Evolutionary conservation across 2,797 vertebrate species (phyloP).

Genomic region (Urocyon cinereoargenteus): DNA sequence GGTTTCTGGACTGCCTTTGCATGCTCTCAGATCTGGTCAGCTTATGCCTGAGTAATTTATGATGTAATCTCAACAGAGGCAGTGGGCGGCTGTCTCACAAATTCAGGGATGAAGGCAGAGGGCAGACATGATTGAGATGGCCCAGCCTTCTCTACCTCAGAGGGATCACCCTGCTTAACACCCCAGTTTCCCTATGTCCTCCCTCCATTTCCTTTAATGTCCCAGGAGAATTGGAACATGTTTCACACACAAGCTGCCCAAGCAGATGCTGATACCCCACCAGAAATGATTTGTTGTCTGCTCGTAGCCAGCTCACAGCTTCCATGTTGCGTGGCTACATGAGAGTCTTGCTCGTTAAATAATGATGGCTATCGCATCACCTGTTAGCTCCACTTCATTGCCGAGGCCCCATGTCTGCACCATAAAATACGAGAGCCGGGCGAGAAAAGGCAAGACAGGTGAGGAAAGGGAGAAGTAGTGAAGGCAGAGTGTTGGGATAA

Average conservation of each 20-base stretch:
- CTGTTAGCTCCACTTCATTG: neutral
- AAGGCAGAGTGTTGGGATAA: fast-evolving
- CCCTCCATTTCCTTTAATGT: slow-evolving; percentile 51
- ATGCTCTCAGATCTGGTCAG: slow-evolving; percentile 51
- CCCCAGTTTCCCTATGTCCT: slow-evolving; percentile 63
- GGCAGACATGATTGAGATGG: slow-evolving; percentile 72
- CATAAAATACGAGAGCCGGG: slow-evolving; percentile 72
- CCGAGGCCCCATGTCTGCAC: fast-evolving
- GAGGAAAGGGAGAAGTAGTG: neutral
- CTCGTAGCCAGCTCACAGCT: neutral
- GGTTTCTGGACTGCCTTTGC: slow-evolving; percentile 49
- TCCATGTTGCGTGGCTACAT: fast-evolving
- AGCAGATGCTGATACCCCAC: neutral
- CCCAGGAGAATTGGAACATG: neutral
- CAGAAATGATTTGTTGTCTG: neutral
- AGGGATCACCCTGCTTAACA: slow-evolving; percentile 63
- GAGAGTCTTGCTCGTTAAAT: neutral
- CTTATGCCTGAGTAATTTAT: slow-evolving; percentile 76
- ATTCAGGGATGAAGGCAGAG: slow-evolving; percentile 77
- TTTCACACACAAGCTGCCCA: neutral
- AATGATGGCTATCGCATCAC: fast-evolving
- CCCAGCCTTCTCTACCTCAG: slow-evolving; percentile 50
- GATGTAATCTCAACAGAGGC: slow-evolving; percentile 77
- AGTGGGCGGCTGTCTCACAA: slow-evolving; percentile 79
- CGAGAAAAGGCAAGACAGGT: slow-evolving; percentile 89